Evolutionary conservation across 2,888 invertebrate species (phyloP).

Genomic region (Phanerotoma sp.): DNA sequence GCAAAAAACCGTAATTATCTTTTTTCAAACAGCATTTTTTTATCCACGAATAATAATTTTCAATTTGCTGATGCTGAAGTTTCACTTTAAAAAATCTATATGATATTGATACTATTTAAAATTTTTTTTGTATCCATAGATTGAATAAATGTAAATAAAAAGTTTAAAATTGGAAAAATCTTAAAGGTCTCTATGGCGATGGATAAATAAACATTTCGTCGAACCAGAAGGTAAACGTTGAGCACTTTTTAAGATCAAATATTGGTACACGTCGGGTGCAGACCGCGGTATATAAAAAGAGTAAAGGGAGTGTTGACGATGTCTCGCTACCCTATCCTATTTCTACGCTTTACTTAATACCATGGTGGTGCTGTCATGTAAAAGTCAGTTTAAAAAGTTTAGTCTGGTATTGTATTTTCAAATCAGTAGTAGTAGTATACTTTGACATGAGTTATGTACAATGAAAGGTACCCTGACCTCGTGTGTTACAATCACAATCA

Average conservation of each 20-base stretch:
- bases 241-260: constrained; percentile 17
- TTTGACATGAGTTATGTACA: too few relatives aligned
- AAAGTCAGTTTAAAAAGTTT: not conserved
- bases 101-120: too few relatives aligned
- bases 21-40: too few relatives aligned
- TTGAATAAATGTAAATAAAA: too few relatives aligned
- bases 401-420: not conserved
- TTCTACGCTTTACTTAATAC: not conserved
- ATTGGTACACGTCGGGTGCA: constrained; percentile 19
- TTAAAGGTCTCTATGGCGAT: not conserved
- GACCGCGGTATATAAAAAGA: constrained; percentile 2
- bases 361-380: not conserved
- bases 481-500: not conserved
- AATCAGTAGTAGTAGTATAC: not conserved
- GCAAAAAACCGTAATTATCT: too few relatives aligned
- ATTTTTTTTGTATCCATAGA: too few relatives aligned
- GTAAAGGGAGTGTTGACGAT: constrained; percentile 1
- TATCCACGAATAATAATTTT: too few relatives aligned
- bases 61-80: too few relatives aligned
- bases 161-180: too few relatives aligned
- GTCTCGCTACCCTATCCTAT: constrained; percentile 1
- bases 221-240: not conserved
- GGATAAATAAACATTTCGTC: not conserved
- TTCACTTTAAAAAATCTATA: too few relatives aligned
- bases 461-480: too few relatives aligned